A percentile compares a stretch with the other conserved stretches of the same genome.
These are phyloP conservation scores for Villa cingulata DNA, from an alignment of 2,888 invertebrate genomes.

Conservation along the genomic window DNA sequence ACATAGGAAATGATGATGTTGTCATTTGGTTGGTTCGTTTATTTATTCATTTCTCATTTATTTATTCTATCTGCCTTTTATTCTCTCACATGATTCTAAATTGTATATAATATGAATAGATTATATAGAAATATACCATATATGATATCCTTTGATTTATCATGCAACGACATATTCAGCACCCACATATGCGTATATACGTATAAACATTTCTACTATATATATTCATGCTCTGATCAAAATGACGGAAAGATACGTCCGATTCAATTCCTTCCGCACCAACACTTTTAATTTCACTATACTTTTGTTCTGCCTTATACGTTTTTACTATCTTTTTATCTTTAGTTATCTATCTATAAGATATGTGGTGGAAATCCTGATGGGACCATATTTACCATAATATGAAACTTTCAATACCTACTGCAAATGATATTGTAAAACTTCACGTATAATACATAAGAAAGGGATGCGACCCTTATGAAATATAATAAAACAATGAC, in stretches of 20 bases:
- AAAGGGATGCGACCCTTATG: slow-evolving; percentile 7
- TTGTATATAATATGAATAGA: no score
- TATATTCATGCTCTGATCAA: no score
- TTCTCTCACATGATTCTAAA: background rate
- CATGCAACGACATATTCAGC: no score
- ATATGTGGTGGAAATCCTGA: background rate
- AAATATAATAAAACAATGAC: background rate
- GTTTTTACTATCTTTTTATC: background rate
- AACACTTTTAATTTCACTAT: slow-evolving; percentile 31
- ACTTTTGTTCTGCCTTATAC: slow-evolving; percentile 1
- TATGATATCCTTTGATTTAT: no score
- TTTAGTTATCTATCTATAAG: background rate
- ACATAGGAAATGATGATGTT: slow-evolving; percentile 9
- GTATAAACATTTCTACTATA: no score
- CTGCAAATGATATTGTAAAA: background rate
- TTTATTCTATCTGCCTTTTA: slow-evolving; percentile 1
- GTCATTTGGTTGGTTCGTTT: slow-evolving; percentile 9
- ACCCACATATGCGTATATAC: no score
- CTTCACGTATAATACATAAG: background rate
- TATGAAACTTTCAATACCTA: background rate
- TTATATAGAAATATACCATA: no score
- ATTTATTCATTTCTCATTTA: background rate
- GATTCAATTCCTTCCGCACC: slow-evolving; percentile 35
- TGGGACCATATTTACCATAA: background rate
- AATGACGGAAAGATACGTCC: slow-evolving; percentile 20